phyloP scores from a whole-genome alignment of 2,888 invertebrate genomes.

The Hecatera dysodea region DNA sequence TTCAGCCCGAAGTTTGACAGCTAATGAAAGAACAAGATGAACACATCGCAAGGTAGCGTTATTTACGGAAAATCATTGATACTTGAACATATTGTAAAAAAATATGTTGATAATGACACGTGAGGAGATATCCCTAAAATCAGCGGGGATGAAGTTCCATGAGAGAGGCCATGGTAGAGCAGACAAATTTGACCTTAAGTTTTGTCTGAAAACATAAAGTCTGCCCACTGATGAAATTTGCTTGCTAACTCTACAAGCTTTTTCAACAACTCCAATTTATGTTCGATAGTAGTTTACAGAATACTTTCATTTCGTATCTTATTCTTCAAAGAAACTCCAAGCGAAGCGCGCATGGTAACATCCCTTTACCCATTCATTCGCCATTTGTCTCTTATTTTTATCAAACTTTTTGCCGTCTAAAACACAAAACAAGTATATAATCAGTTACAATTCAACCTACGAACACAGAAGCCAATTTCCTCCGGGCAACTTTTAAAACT shows the following conservation, averaged over 20 bases:
- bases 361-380: constrained; percentile 3
- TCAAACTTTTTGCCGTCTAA: constrained; percentile 12
- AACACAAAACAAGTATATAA: constrained; percentile 46
- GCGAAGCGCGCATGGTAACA: not conserved
- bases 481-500: constrained; percentile 43
- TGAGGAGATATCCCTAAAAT: not conserved
- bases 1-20: constrained; percentile 19
- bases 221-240: not conserved
- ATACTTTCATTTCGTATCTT: no score
- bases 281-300: no score
- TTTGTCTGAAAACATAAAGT: no score
- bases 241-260: not conserved
- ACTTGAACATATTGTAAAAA: not conserved
- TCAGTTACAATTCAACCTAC: constrained; percentile 42
- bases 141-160: no score
- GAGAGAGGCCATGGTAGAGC: no score
- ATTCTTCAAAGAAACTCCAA: not conserved
- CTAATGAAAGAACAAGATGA: constrained; percentile 24
- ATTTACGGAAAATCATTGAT: not conserved
- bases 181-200: no score
- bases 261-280: not conserved
- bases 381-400: constrained; percentile 34
- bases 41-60: constrained; percentile 17
- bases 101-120: not conserved
- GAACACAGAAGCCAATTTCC: constrained; percentile 54